phyloP scores from a whole-genome alignment of 1,140 invertebrate genomes.

The Diplogasteroides magnus region DNA sequence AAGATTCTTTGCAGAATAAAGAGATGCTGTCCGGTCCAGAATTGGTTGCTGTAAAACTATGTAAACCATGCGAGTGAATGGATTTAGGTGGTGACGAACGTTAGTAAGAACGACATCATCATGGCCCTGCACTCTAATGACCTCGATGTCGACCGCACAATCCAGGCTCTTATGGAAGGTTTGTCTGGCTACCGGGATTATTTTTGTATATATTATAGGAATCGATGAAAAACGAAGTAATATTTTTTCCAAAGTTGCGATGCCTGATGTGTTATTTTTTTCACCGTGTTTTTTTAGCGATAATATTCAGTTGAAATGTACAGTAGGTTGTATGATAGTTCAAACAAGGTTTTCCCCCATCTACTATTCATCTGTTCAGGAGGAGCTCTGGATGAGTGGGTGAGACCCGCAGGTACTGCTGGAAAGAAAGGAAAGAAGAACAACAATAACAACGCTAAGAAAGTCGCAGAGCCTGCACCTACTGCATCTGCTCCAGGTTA shows the following conservation, averaged over 20 bases:
- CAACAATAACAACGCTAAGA: constrained; percentile 34
- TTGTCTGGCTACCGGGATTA: too few species aligned
- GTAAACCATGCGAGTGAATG: too few species aligned
- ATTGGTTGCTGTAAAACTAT: too few species aligned
- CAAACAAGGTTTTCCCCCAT: too few species aligned
- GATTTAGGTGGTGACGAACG: constrained; percentile 20
- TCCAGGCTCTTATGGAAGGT: constrained; percentile 44
- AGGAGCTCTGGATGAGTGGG: constrained; percentile 42
- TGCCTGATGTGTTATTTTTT: too few species aligned
- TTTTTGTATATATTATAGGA: too few species aligned
- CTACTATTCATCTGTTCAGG: constrained; percentile 15
- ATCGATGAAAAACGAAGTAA: too few species aligned
- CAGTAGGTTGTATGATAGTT: too few species aligned
- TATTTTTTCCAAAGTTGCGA: too few species aligned
- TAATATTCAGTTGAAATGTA: too few species aligned
- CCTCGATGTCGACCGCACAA: constrained; percentile 47
- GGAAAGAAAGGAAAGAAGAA: constrained; percentile 37
- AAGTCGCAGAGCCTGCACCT: background rate
- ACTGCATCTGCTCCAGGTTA: background rate
- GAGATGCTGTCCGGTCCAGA: too few species aligned
- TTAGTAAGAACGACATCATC: constrained; percentile 50
- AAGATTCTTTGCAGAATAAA: constrained; percentile 18
- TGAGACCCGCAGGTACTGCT: constrained; percentile 21
- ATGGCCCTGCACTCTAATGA: constrained; percentile 53
- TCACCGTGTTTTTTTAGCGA: too few species aligned